Evolutionary conservation across 2,888 invertebrate species (phyloP).

Genomic region (Aspidiotus rigidus): DNA sequence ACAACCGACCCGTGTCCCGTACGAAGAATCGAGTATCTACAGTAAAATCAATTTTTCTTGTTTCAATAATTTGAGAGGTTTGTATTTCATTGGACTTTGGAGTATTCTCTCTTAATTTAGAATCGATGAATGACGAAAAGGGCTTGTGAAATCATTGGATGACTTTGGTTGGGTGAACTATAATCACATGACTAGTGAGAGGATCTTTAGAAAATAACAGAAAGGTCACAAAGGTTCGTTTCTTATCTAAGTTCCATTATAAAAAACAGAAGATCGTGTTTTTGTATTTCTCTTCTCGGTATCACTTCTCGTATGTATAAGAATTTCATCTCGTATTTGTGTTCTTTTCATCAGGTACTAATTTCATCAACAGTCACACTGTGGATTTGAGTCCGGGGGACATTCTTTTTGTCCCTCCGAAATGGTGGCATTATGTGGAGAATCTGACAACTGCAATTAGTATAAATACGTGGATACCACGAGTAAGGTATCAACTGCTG

Average conservation of each 20-base stretch:
- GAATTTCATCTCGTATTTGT: background rate
- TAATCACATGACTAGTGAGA: no score
- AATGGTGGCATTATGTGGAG: slow-evolving; percentile 98
- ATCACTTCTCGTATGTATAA: no score
- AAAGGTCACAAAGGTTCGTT: no score
- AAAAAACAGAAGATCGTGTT: no score
- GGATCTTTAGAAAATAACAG: background rate
- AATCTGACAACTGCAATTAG: slow-evolving; percentile 49
- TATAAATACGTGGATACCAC: slow-evolving; percentile 68
- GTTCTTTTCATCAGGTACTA: slow-evolving; percentile 23
- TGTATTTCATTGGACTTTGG: background rate
- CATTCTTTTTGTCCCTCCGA: slow-evolving; percentile 75
- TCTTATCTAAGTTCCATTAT: no score
- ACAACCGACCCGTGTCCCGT: slow-evolving; percentile 76
- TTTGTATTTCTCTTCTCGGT: no score
- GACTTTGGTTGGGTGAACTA: background rate
- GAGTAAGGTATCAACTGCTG: slow-evolving; percentile 40
- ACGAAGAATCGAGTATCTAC: slow-evolving; percentile 92
- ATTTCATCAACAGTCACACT: slow-evolving; percentile 41
- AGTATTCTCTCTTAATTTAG: background rate
- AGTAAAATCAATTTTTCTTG: slow-evolving; percentile 68
- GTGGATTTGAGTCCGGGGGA: slow-evolving; percentile 73
- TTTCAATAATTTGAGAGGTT: slow-evolving; percentile 20
- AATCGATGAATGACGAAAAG: background rate
- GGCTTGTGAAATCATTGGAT: background rate